Base-by-base conservation (phyloP, 2,113 vertebrate species). In the Chloroceryle aenea region DNA sequence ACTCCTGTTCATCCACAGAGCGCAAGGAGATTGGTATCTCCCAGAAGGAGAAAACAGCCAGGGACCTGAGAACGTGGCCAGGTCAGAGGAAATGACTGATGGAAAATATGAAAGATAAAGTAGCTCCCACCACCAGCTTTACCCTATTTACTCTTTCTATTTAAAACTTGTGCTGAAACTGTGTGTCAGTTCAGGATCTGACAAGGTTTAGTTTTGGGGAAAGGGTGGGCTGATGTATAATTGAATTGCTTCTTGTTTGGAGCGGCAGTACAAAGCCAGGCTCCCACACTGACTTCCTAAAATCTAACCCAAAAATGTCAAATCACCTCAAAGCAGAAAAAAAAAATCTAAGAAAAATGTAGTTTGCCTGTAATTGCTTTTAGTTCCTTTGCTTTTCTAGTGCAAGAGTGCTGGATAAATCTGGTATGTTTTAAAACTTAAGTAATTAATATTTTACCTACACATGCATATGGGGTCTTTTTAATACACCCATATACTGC, bases 301-400 rank as follows among this genome's bases (percentile, higher is more conserved):
- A 84, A 22, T 30, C 52, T 97, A 96, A 97, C 95, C 95, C 84
- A 91, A 96, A 97, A 97, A 93, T 50, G 90, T 97, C 96, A 96
- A 78, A 88, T 84, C 80, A 73, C 58, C 72, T 82, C 86, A 87
- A 93, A 95, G 50, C 1, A 18, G 45, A 52, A 92, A 95, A 95
- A 75, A 80, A 40, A 48, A 71, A 92, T 93, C 84, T 91, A 66
- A 95, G 77, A 91, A 78, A 56, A 92, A 87, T 3, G 2, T 32
- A 91, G 32, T 77, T 97, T 91, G 15, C 47, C 47, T 84, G 26
- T 91, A 94, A 93, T 95, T 95, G 71, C 72, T 81, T 93, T 2
- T 62, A 36, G 90, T 93, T 95, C 68, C 17, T 59, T 95, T 89
- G 71, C 67, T 90, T 71, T 95, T 62, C 40, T 53, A 38, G 19